Evolutionary conservation across 1,140 invertebrate species (phyloP), one percentile per base, ranked within the genome.

Genomic region (Pogonus chalceus): DNA sequence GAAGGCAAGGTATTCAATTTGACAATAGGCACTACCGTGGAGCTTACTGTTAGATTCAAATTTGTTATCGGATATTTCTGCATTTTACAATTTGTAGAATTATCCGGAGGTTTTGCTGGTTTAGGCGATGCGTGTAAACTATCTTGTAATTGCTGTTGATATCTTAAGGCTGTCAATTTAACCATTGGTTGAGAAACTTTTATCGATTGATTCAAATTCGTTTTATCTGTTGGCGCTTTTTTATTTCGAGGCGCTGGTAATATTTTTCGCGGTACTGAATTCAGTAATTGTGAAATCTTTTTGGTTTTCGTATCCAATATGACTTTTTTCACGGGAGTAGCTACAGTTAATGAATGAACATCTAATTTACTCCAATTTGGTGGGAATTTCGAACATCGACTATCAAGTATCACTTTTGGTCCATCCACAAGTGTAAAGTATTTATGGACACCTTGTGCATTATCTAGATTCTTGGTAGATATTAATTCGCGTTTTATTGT

Each of bases 1-100:
- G 64, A 59, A 59, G 67, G 65, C 60, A 69, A 53, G 26, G 63
- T 56, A 55, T 67, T 68, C 49, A 69, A 52, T 58, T 67, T 69
- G 21, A 68, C 65, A 57, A 69, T 65, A 62, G 67, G 67, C 64
- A 69, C 65, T 61, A 69, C 3, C 18, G 23, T 37, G 46, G 37
- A 35, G 37, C 20, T 31, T 21, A 49, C 23, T 51, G 26, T 51
- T 4, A 51, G 18, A 43, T 43, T 43, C 7, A 43, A 16, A 31
- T 31, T 31, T 31, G 26, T 31, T 4, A 31, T 14, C 14, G 26
- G 26, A 4, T n/a, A n/a, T n/a, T n/a, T n/a, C n/a, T n/a, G n/a
- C n/a, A n/a, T n/a, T n/a, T n/a, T n/a, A n/a, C n/a, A n/a, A n/a
- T n/a, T 14, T 31, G 26, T 43, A 43, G 9, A 60, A 53, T 54